Evolutionary conservation across 2,797 vertebrate species (phyloP).

Genomic region (Channallabes apus): DNA sequence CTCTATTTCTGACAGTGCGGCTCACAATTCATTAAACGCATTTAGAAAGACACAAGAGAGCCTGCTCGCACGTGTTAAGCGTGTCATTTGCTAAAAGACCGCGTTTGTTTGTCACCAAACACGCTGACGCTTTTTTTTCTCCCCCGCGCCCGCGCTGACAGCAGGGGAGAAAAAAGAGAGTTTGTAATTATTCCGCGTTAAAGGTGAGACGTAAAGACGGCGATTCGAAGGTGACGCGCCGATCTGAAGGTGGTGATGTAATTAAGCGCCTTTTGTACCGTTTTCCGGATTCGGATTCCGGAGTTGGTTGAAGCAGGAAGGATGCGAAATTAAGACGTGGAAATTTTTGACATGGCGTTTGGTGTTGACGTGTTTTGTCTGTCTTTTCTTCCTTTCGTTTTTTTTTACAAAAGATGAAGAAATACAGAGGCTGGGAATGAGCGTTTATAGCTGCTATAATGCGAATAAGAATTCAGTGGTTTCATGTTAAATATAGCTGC

Average conservation of each 20-base stretch:
- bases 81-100: constrained; percentile 71
- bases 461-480: no score
- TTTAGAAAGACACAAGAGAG: constrained; percentile 74
- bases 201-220: constrained; percentile 43
- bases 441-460: background rate
- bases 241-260: background rate
- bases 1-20: constrained; percentile 67
- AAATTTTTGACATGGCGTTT: no score
- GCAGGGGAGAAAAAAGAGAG: constrained; percentile 20
- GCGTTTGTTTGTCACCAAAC: constrained; percentile 69
- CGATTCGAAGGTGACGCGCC: background rate
- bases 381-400: background rate
- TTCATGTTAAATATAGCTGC: background rate
- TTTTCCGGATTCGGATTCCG: background rate
- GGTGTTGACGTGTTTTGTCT: background rate
- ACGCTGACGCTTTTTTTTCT: constrained; percentile 45
- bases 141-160: constrained; percentile 7
- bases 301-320: background rate
- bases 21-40: constrained; percentile 76
- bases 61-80: constrained; percentile 69
- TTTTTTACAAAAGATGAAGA: background rate
- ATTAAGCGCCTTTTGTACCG: background rate
- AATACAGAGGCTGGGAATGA: background rate
- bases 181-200: constrained; percentile 54
- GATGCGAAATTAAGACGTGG: background rate